These are phyloP conservation scores for Orussus abietinus DNA, from an alignment of 1,140 invertebrate species.

Conservation along the genomic window DNA sequence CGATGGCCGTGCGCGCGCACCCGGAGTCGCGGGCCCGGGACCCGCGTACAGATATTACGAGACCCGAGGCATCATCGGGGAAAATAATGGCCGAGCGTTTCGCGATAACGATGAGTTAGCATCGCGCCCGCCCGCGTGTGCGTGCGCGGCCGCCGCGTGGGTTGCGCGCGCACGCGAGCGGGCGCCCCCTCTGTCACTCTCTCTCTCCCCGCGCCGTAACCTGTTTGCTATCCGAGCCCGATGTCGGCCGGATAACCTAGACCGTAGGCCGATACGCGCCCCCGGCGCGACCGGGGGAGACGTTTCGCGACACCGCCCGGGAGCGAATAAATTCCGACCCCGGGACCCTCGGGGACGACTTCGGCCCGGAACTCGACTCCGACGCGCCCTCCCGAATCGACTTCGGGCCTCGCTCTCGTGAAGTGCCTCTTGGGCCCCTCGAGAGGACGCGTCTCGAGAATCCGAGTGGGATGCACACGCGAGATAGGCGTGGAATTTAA, in stretches of 20 bases:
- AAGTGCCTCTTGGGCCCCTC: too few relatives aligned
- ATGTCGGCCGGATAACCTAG: slow-evolving; percentile 12
- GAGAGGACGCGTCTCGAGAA: too few relatives aligned
- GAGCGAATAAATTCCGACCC: too few relatives aligned
- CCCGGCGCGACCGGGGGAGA: not conserved
- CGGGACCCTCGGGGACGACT: slow-evolving; percentile 8
- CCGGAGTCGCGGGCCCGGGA: slow-evolving; percentile 1
- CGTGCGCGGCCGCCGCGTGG: too few relatives aligned
- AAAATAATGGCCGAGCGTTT: slow-evolving; percentile 44
- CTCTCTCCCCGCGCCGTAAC: slow-evolving; percentile 10
- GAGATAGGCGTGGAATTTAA: too few relatives aligned
- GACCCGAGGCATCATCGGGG: slow-evolving; percentile 31
- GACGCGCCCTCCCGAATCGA: too few relatives aligned
- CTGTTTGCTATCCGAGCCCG: slow-evolving; percentile 12
- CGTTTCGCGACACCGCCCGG: slow-evolving; percentile 4
- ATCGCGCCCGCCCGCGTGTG: slow-evolving; percentile 27
- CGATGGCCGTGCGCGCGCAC: slow-evolving; percentile 13
- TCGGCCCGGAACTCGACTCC: slow-evolving; percentile 9
- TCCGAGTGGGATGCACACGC: too few relatives aligned
- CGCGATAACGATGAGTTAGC: slow-evolving; percentile 50
- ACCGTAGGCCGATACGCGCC: slow-evolving; percentile 9
- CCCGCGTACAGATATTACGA: slow-evolving; percentile 22
- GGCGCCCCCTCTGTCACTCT: slow-evolving; percentile 12
- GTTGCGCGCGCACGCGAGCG: not conserved
- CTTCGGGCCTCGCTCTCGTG: too few relatives aligned